Evolutionary conservation across 2,888 invertebrate species (phyloP), one percentile per base, ranked within the genome.

Genomic region (Dromius quadrimaculatus): DNA sequence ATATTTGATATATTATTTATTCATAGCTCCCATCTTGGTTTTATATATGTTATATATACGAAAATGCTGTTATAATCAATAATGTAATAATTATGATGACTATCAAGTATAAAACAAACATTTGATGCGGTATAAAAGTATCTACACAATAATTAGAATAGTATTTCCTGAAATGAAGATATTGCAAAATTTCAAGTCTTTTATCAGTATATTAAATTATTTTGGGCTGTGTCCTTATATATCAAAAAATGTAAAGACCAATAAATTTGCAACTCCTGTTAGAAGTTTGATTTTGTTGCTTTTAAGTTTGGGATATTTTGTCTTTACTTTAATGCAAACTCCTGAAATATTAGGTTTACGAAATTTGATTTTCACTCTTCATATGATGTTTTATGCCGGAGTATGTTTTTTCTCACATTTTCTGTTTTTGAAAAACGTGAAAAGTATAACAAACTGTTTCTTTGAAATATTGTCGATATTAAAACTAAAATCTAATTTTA

Each of bases 301-400:
- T 17, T 1, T 43, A 15, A 43, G 45, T 41, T 23, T 11, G 9
- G 45, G 13, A 43, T 63, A 36, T 45, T 63, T 63, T 11, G 2
- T 43, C 45, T 63, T 63, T 6, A 28, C 11, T 23, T 17, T 28
- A 47, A 36, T 45, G 38, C 61, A 34, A 59, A 59, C 47, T n/a
- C 61, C 47, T 36, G 22, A 70, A 72, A n/a, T 61, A 23, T 6
- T 13, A 15, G 34, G 61, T 70, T 47, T 74, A 73, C 41, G 72
- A 63, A 34, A 62, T 71, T 65, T 70, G 72, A 43, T 61, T 1
- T 69, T 43, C 36, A 36, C 47, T 43, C 34, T 59, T 43, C 45
- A 69, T 23, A 59, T 61, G 6, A 69, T 64, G 57, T 64, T 57
- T 45, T 70, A 63, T 13, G 23, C 69, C 50, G 41, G 38, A 1